Base-by-base conservation (phyloP, 2,113 vertebrate species). In the Rhynchopsitta pachyrhyncha region DNA sequence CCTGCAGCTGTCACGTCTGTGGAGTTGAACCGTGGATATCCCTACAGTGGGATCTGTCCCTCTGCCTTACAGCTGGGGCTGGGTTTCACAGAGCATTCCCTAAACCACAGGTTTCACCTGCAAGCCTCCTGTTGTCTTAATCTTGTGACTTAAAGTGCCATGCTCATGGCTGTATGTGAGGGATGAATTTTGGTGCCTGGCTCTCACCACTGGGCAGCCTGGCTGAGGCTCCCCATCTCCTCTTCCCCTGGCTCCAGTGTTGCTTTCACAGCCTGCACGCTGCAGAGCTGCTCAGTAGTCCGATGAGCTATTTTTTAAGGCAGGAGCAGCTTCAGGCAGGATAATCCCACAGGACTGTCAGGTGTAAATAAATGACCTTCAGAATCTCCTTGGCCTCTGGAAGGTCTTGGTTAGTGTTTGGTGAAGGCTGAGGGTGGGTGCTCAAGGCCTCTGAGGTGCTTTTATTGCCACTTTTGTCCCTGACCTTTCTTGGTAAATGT, bases 391-490 rank as follows among this genome's bases (percentile, higher is more conserved):
- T 86, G 86, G 90, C 82, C 80, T 44, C 95, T 77, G 73, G 25
- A 42, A 81, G 76, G 82, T 47, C 37, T 70, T 50, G 67, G 49
- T 92, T 59, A 49, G 66, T 96, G 80, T 91, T 86, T 90, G 74
- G n/a, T 2, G 28, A 81, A 86, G 87, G 76, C 80, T 47, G 64
- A 0, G 64, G 79, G 66, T 49, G 90, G 80, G 23, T 17, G 3
- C 86, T 91, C 67, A 76, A 82, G 78, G 91, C 64, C 82, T 67
- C 68, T 7, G 44, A 15, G 76, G 76, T 57, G 82, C 82, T 95
- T 96, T 88, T 82, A 86, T 79, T 86, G 96, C 80, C 12, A 0
- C 47, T 88, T 86, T 86, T 84, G 86, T 68, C 95, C 95, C 95
- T 92, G 93, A 68, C 9, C 90, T 78, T 60, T 37, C 39, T 60